Percentiles rank a stretch among this genome's conserved stretches.
Evolutionary conservation across 2,113 vertebrate genomes (phyloP).

Genomic region (Zapus hudsonius): DNA sequence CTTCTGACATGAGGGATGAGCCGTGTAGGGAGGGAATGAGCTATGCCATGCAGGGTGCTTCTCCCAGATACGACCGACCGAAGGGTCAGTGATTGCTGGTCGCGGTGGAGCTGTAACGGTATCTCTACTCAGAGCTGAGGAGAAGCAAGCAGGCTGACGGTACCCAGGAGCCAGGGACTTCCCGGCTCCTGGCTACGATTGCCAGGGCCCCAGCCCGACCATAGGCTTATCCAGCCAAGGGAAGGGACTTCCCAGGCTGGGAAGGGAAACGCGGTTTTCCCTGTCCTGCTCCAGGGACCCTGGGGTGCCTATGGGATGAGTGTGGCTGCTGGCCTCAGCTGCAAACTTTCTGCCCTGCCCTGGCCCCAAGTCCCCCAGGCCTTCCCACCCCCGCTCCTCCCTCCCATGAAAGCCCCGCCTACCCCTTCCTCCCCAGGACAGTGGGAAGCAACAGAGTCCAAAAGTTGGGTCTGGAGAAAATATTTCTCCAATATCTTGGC

Average conservation of each 20-base stretch:
- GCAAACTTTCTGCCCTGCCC: slow-evolving; percentile 27
- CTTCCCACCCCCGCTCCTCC: slow-evolving; percentile 26
- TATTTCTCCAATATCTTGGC: not conserved
- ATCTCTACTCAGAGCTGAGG: not conserved
- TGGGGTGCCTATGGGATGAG: slow-evolving; percentile 84
- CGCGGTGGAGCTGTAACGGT: accelerated
- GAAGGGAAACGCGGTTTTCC: slow-evolving; percentile 24
- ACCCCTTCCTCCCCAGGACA: not conserved
- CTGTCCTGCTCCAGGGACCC: slow-evolving; percentile 74
- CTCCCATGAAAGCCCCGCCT: slow-evolving; percentile 56
- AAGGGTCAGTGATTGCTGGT: not conserved
- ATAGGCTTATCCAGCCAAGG: slow-evolving; percentile 28
- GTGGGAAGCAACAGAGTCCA: slow-evolving; percentile 49
- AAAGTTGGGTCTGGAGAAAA: slow-evolving; percentile 47
- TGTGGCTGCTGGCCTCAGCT: slow-evolving; percentile 76
- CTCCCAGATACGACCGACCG: not conserved
- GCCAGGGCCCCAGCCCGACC: not conserved
- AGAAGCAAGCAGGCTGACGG: not conserved
- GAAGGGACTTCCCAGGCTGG: slow-evolving; percentile 34
- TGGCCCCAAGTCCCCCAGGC: slow-evolving; percentile 51
- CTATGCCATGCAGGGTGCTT: not conserved
- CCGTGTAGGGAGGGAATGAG: too few species aligned
- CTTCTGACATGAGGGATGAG: too few species aligned
- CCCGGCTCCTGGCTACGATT: slow-evolving; percentile 40
- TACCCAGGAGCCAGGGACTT: slow-evolving; percentile 73